Conservation (phyloP, 2,797 vertebrate species). For the Novumbra hubbsi region DNA sequence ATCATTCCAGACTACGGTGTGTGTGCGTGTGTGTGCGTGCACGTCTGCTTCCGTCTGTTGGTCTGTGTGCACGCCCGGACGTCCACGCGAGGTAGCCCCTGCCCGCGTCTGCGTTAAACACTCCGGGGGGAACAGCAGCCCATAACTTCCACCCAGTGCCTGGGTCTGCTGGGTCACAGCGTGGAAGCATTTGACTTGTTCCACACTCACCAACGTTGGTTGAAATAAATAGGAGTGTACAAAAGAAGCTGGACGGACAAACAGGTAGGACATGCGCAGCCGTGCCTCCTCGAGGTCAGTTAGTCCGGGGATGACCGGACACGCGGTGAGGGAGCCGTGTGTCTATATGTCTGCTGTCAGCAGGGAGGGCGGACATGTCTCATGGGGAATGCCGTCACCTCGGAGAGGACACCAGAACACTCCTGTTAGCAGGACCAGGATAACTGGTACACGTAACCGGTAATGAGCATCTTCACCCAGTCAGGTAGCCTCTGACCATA, state of each 20-base stretch:
- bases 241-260: too few species aligned
- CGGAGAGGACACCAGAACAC: not conserved
- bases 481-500: constrained; percentile 23
- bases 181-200: constrained; percentile 32
- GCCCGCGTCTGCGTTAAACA: not conserved
- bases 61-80: not conserved
- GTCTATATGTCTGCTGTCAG: constrained; percentile 38
- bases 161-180: constrained; percentile 5
- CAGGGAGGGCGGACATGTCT: constrained; percentile 20
- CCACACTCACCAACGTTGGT: constrained; percentile 37
- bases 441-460: not conserved
- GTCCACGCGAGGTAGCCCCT: not conserved
- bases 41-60: not conserved
- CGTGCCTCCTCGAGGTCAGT: constrained; percentile 41
- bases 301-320: not conserved
- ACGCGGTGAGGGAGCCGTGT: constrained; percentile 15
- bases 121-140: constrained; percentile 39
- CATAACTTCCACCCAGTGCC: constrained; percentile 37
- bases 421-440: not conserved
- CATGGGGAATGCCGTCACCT: constrained; percentile 24
- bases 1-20: constrained; percentile 37
- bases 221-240: not conserved
- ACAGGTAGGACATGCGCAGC: not conserved
- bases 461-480: constrained; percentile 17
- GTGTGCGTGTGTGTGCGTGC: not conserved